Percentiles rank a stretch among this genome's conserved stretches.
Conservation (phyloP, 2,113 vertebrate genomes). For the Galbula dea region DNA sequence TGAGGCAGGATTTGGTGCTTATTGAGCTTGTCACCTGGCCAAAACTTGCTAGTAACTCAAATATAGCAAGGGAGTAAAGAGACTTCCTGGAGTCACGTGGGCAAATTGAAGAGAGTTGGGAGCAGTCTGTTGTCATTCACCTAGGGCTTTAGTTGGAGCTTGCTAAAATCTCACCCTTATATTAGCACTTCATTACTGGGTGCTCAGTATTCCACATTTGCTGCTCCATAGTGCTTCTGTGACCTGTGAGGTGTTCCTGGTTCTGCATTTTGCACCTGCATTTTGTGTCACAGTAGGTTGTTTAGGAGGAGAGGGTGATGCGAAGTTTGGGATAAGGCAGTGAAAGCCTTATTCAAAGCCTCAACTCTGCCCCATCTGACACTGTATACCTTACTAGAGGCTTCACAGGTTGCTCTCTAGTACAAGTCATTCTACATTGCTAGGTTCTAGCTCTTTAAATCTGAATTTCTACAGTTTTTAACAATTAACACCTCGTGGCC, state of each 20-base stretch:
- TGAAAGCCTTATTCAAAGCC: neutral
- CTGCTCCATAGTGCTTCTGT: neutral
- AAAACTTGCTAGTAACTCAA: neutral
- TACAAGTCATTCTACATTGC: neutral
- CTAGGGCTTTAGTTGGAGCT: neutral
- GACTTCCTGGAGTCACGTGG: neutral
- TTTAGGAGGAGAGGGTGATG: neutral
- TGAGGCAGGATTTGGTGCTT: neutral
- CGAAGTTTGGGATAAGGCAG: neutral
- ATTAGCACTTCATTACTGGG: neutral
- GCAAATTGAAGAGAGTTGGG: neutral
- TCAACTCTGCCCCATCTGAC: neutral
- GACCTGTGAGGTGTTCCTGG: neutral
- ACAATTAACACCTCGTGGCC: neutral
- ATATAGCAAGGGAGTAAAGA: neutral
- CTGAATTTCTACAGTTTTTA: neutral
- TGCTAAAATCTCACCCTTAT: neutral
- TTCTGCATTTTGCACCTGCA: neutral
- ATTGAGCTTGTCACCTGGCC: neutral
- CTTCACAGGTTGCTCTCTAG: neutral
- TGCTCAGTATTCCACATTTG: neutral
- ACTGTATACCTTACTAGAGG: neutral
- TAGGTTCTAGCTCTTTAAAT: neutral
- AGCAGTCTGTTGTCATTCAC: neutral
- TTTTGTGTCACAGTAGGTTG: neutral